Evolutionary conservation across 2,888 invertebrate genomes (phyloP).

Genomic region (Drosophila kanekoi): DNA sequence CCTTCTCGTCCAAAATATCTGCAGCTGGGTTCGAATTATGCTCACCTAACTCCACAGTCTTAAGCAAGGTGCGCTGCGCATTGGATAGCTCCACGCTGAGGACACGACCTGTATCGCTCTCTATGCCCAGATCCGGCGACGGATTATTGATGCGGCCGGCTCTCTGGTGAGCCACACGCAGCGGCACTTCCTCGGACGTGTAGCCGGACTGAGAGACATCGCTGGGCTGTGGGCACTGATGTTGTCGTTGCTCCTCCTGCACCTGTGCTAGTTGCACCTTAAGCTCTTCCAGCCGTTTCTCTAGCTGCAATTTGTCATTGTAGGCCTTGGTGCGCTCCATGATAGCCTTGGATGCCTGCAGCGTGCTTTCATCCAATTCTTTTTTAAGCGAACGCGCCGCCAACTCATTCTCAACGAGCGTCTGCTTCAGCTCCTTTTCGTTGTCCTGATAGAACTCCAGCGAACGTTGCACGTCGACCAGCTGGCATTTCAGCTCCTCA

Average conservation of each 20-base stretch:
- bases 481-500: conserved; percentile 86
- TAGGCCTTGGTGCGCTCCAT: conserved; percentile 90
- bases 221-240: conserved; percentile 80
- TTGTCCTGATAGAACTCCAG: conserved; percentile 84
- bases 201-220: conserved; percentile 85
- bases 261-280: conserved; percentile 59
- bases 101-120: conserved; percentile 91
- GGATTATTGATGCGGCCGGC: conserved; percentile 85
- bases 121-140: conserved; percentile 96
- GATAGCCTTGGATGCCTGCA: conserved; percentile 91
- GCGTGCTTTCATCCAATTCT: conserved; percentile 89
- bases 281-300: conserved; percentile 84
- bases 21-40: conserved; percentile 1
- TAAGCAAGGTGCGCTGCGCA: conserved; percentile 82
- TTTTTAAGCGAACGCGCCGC: conserved; percentile 87
- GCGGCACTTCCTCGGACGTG: conserved; percentile 85
- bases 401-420: conserved; percentile 84
- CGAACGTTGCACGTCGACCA: conserved; percentile 84
- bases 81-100: conserved; percentile 85
- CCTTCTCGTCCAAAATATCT: conserved; percentile 18
- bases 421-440: conserved; percentile 84
- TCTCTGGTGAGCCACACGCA: conserved; percentile 39
- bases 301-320: conserved; percentile 89
- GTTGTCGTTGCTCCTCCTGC: conserved; percentile 65
- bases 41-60: conserved; percentile 84